phyloP scores from a whole-genome alignment of 2,797 vertebrate genomes.

The Enteromius fasciolatus region DNA sequence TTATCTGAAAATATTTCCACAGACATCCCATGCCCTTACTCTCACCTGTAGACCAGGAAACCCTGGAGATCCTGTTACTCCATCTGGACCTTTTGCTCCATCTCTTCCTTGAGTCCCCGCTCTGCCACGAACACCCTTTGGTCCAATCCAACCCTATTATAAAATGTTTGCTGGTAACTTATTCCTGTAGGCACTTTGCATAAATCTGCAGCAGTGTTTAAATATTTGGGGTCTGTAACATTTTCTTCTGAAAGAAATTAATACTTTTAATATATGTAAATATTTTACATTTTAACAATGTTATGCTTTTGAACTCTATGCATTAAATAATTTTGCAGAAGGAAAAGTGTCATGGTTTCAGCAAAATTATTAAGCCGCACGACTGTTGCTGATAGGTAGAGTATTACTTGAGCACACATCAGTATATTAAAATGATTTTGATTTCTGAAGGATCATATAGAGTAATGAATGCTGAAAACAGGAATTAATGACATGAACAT shows the following conservation, averaged over 20 bases:
- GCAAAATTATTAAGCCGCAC: not conserved
- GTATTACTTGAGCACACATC: not conserved
- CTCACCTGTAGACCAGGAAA: slow-evolving; percentile 77
- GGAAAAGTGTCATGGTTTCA: not conserved
- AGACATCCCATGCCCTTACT: not conserved
- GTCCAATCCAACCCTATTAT: slow-evolving; percentile 75
- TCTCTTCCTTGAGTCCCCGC: slow-evolving; percentile 72
- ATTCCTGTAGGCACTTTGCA: not conserved
- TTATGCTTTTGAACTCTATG: not conserved
- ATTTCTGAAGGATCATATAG: not conserved
- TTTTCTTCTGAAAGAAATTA: not conserved
- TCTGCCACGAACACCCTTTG: slow-evolving; percentile 73
- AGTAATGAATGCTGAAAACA: not conserved
- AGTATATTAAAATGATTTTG: not conserved
- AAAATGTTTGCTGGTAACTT: slow-evolving; percentile 24
- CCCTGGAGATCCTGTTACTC: slow-evolving; percentile 73
- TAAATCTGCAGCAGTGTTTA: not conserved
- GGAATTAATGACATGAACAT: not conserved
- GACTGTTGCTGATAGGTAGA: not conserved
- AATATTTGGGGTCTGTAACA: not conserved
- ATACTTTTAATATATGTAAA: not conserved
- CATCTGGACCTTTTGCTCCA: slow-evolving; percentile 74
- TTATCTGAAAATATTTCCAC: not conserved
- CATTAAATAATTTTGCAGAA: not conserved
- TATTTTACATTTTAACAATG: not conserved